Base-by-base conservation (phyloP, 2,113 vertebrate species). In the Noturus placidus region DNA sequence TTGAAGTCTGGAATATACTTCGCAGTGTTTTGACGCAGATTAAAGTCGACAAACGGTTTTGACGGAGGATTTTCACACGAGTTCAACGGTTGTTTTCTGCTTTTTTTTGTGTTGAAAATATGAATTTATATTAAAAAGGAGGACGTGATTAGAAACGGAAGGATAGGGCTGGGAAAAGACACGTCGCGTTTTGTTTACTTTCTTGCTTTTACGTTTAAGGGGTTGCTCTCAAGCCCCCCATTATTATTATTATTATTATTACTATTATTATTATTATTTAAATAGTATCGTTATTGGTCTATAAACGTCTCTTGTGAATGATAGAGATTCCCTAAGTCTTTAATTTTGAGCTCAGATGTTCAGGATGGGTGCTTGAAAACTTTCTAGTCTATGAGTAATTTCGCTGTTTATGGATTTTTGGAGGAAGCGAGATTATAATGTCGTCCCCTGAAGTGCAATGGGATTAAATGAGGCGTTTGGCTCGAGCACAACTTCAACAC, bases 1-100 rank as follows among this genome's bases (percentile, higher is more conserved):
- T 63, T 85, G 83, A 59, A 74, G 65, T 89, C 86, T 13, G 80
- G 86, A 72, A 85, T 90, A 69, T 90, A 87, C 67, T 85, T 86
- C 56, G 74, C 8, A 89, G 74, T 81, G 56, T 89, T 89, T 90
- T 83, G 38, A 87, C 78, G 83, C 59, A 87, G 35, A 15, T 67
- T 2, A 54, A 46, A 63, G 8, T 82, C 52, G 69, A 87, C 33
- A 78, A 22, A 52, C 77, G 85, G 57, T 17, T 77, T 59, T 82
- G 50, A n/a, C 20, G 30, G 59, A n/a, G 38, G 38, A 6, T 72
- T 86, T 87, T 56, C 11, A 46, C 10, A 5, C 22, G 33, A 38
- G n/a, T 33, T 82, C 6, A 7, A 42, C 56, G 20, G 6, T 46
- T 46, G 42, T 46, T 46, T 46, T 5, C 7, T 46, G 0, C 5